Conservation (phyloP, 2,113 vertebrate genomes). For the Sebastes schlegelii region DNA sequence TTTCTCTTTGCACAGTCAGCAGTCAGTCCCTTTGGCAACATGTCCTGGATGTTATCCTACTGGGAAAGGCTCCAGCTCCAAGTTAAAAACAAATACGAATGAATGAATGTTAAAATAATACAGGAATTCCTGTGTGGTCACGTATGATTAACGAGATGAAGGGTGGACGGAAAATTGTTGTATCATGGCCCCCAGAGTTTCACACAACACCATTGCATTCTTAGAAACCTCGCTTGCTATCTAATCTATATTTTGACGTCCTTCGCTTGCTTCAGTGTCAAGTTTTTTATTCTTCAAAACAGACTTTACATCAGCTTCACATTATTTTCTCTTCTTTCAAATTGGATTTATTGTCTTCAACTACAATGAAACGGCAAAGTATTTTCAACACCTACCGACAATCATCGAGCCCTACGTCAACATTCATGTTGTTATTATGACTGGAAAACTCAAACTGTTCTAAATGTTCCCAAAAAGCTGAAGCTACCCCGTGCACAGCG, state of each 20-base stretch:
- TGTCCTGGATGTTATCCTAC: not conserved
- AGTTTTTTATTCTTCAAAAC: constrained; percentile 3
- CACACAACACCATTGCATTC: not conserved
- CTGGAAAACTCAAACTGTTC: too few relatives aligned
- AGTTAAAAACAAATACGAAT: constrained; percentile 4
- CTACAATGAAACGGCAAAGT: not conserved
- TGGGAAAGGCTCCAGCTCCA: not conserved
- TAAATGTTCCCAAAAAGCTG: too few relatives aligned
- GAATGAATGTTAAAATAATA: constrained; percentile 6
- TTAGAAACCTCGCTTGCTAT: not conserved
- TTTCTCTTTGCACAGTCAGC: not conserved
- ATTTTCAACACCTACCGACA: not conserved
- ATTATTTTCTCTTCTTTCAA: not conserved
- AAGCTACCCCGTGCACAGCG: too few relatives aligned
- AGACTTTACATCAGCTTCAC: not conserved
- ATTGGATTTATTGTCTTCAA: not conserved
- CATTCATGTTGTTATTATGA: too few relatives aligned
- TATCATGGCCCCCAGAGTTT: not conserved
- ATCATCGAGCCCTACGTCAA: too few relatives aligned
- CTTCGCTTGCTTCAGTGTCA: not conserved
- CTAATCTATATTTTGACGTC: constrained; percentile 20
- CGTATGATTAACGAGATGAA: not conserved
- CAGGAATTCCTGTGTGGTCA: not conserved
- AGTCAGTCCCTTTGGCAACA: not conserved
- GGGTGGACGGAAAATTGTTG: not conserved